Conservation (phyloP, 2,113 vertebrate genomes). For the Philantomba maxwellii region DNA sequence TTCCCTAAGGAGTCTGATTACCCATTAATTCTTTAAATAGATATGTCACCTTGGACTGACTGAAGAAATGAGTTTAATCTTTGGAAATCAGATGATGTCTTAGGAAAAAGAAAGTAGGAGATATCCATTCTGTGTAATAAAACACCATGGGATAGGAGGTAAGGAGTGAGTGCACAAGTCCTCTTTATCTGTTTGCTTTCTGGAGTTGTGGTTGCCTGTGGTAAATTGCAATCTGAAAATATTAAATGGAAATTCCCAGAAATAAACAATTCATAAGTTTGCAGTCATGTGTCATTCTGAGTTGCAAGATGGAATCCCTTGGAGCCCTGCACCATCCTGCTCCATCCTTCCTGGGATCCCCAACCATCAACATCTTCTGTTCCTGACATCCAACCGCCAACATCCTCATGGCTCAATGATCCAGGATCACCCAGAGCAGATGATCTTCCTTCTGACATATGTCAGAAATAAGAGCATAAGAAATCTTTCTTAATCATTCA, state of each 20-base stretch:
- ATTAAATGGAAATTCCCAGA: neutral
- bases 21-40: constrained; percentile 63
- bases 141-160: neutral
- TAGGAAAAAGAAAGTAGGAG: neutral
- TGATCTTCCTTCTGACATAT: neutral
- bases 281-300: neutral
- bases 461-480: constrained; percentile 18
- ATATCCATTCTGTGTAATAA: neutral
- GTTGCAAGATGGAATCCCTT: neutral
- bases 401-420: neutral
- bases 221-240: neutral
- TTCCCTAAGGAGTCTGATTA: constrained; percentile 62
- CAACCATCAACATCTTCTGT: too few species aligned
- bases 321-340: neutral
- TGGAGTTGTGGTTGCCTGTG: neutral
- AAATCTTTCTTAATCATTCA: constrained; percentile 56
- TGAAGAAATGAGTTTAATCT: constrained; percentile 25
- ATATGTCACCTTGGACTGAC: constrained; percentile 23
- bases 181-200: neutral
- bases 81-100: neutral
- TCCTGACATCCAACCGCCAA: neutral
- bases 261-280: neutral
- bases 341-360: neutral
- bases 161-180: neutral
- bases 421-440: neutral